A percentile compares a stretch with the other conserved stretches of the same genome.
phyloP scores from a whole-genome alignment of 2,888 invertebrate species.

The Cheilosia urbana region DNA sequence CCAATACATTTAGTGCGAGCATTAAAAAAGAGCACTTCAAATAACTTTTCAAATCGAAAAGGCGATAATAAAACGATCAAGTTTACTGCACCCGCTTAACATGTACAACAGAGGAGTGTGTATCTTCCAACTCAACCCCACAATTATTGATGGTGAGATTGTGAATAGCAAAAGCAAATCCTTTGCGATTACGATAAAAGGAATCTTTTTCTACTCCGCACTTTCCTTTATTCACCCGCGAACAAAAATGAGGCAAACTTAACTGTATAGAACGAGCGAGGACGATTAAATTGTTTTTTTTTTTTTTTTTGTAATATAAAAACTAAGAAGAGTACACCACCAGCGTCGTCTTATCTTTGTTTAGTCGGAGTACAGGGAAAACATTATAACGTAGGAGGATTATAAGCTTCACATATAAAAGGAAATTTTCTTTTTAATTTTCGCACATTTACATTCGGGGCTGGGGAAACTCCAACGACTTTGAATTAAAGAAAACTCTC shows the following conservation, averaged over 20 bases:
- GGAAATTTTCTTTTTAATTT: neutral
- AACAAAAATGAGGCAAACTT: no score
- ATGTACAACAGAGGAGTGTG: neutral
- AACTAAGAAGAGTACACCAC: constrained; percentile 1
- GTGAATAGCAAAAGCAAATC: constrained; percentile 5
- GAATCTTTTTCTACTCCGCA: neutral
- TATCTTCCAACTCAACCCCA: neutral
- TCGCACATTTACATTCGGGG: neutral
- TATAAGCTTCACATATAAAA: neutral
- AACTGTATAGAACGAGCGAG: neutral
- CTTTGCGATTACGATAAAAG: constrained; percentile 12
- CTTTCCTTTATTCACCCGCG: neutral
- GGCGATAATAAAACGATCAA: constrained; percentile 20
- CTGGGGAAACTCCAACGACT: neutral
- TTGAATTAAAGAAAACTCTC: neutral
- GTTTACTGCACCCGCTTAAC: constrained; percentile 4
- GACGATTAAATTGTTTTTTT: constrained; percentile 31
- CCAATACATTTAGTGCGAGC: neutral
- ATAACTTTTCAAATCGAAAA: neutral
- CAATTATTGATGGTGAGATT: neutral
- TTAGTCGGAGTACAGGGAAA: neutral
- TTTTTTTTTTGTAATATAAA: constrained; percentile 4
- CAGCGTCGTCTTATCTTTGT: constrained; percentile 8
- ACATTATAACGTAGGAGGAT: neutral
- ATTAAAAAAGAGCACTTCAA: constrained; percentile 2